Base-by-base conservation (phyloP, 53 echinoderm and acorn worm genomes). In the Stichopus horrens region DNA sequence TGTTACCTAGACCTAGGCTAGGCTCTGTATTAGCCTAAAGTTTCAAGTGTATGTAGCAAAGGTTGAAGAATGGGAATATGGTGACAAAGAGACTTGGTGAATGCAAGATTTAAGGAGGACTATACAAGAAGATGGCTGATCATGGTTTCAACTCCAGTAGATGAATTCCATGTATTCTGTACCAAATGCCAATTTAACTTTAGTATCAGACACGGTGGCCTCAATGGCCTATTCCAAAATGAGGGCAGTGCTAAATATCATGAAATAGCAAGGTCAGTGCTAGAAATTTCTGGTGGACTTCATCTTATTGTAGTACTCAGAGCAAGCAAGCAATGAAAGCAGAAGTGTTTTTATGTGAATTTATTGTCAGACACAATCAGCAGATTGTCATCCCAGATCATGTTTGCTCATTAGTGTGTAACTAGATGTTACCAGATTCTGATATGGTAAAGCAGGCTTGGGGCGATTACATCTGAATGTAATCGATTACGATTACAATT, bases 351-450 rank as follows among this genome's bases (percentile, higher is more conserved):
- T 79, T 74, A 81, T 77, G 83, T 4, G 52, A 90, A 5, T 91
- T 84, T 76, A 0, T 91, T 57, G 89, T 94, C 6, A 91, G 90
- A 83, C 94, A 91, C 55, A 93, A 89, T 73, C 8, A 89, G 7
- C 76, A 73, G 5, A 73, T 93, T 53, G 54, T 73, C 11, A 52
- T 78, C 9, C 4, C 89, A 4, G 87, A 90, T 85, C 73, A 86
- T 55, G 66, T 94, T 8, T 71, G 86, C 21, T 77, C 73, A 11
- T 52, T 94, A 51, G 75, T 89, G 53, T 86, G 92, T 55, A 57
- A 74, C 37, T 37, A 37, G 65, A 90, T 92, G 92, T 94, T 90
- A 87, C 94, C 92, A 53, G 89, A 88, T 74, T 91, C 90, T 60
- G 79, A 86, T 67, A 90, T 90, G 10, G 94, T 90, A 4, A 57